Evolutionary conservation across 2,888 invertebrate species (phyloP).

Genomic region (Agrochola macilenta): DNA sequence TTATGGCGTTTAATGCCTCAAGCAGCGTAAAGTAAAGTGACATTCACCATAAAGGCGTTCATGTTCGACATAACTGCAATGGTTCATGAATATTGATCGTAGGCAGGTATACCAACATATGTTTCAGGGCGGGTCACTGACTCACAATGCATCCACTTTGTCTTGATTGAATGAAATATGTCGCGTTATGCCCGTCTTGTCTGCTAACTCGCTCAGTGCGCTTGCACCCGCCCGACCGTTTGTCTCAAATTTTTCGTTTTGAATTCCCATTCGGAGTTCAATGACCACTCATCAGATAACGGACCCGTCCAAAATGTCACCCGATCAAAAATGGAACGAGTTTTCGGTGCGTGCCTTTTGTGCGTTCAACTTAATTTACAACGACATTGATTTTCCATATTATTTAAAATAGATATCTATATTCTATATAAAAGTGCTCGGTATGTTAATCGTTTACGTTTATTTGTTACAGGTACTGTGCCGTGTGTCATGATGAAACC

Average conservation of each 20-base stretch:
- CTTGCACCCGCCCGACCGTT: constrained; percentile 44
- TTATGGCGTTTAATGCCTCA: constrained; percentile 63
- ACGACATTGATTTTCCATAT: constrained; percentile 72
- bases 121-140: constrained; percentile 74
- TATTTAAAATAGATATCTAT: constrained; percentile 65
- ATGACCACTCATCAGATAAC: constrained; percentile 74
- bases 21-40: constrained; percentile 67
- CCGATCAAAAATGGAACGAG: constrained; percentile 73
- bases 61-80: constrained; percentile 68
- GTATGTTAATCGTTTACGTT: constrained; percentile 68
- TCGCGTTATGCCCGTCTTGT: constrained; percentile 67
- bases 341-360: constrained; percentile 69
- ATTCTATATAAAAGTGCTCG: constrained; percentile 61
- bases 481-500: constrained; percentile 69
- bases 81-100: constrained; percentile 74
- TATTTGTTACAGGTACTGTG: constrained; percentile 79
- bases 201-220: constrained; percentile 64
- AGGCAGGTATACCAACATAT: constrained; percentile 69
- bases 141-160: constrained; percentile 77
- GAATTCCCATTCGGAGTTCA: constrained; percentile 71
- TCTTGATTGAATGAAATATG: constrained; percentile 84
- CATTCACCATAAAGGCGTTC: constrained; percentile 66
- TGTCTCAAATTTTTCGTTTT: constrained; percentile 72
- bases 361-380: constrained; percentile 68
- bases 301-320: constrained; percentile 70